These are phyloP conservation scores for Liolophura sinensis DNA, from an alignment of 1,140 invertebrate species.

Conservation along the genomic window DNA sequence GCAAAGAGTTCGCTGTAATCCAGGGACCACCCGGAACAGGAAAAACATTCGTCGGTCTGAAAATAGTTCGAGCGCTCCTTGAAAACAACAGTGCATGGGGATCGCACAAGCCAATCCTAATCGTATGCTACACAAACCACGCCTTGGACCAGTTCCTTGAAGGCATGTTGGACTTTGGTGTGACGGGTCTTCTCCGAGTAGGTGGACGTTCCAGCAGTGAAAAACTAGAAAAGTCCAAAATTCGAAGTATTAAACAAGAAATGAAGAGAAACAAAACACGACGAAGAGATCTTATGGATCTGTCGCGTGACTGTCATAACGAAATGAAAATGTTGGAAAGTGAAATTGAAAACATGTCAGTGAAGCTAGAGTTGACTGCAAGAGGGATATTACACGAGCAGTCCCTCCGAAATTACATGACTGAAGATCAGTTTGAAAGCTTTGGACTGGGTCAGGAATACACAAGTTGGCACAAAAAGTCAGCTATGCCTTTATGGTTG, in stretches of 20 bases:
- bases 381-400: conserved; percentile 28
- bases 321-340: conserved; percentile 11
- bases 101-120: conserved; percentile 65
- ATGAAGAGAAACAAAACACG: not conserved
- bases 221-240: conserved; percentile 22
- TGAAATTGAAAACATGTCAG: conserved; percentile 22
- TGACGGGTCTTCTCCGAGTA: conserved; percentile 67
- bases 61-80: conserved; percentile 53
- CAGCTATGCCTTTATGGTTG: not conserved
- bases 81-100: conserved; percentile 44
- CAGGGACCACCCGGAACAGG: conserved; percentile 65
- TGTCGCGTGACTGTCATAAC: conserved; percentile 7
- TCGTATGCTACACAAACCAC: conserved; percentile 86
- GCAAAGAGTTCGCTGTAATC: conserved; percentile 68
- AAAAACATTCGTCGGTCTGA: conserved; percentile 54
- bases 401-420: conserved; percentile 27
- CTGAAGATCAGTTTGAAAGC: conserved; percentile 9
- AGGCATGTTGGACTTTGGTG: conserved; percentile 56
- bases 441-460: conserved; percentile 11
- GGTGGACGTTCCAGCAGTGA: conserved; percentile 70
- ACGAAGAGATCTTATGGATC: conserved; percentile 6
- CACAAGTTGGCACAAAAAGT: not conserved
- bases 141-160: conserved; percentile 89
- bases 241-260: conserved; percentile 3
- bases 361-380: conserved; percentile 26